phyloP scores from a whole-genome alignment of 2,797 vertebrate species.

The Smutsia temminckii region DNA sequence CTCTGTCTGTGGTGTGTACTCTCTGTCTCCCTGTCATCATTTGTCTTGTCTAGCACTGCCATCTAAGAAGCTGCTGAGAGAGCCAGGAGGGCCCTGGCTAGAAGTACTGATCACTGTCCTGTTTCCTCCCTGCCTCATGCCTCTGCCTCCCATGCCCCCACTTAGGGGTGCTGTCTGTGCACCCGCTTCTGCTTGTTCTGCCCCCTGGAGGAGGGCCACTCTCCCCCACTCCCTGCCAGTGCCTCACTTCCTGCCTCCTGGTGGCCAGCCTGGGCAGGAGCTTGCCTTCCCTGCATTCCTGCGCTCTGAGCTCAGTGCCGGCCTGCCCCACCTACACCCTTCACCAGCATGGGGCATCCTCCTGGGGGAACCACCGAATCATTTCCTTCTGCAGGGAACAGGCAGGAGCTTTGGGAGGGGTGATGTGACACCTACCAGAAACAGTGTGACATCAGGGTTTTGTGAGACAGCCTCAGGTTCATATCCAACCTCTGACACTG shows the following conservation, averaged over 20 bases:
- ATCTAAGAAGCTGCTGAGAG: not conserved
- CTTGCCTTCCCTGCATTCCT: conserved; percentile 74
- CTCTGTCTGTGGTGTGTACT: not conserved
- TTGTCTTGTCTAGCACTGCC: not conserved
- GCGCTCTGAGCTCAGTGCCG: conserved; percentile 74
- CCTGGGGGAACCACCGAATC: conserved; percentile 40
- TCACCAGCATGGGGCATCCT: conserved; percentile 38
- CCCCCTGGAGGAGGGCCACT: not conserved
- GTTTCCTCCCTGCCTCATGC: not conserved
- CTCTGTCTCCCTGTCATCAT: not conserved
- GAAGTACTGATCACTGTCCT: not conserved
- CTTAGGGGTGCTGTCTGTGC: not conserved
- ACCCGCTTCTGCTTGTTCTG: not conserved
- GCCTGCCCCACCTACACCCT: conserved; percentile 65
- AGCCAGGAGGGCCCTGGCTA: not conserved
- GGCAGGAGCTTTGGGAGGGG: conserved; percentile 27
- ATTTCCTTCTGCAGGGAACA: conserved; percentile 63
- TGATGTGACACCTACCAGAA: conserved; percentile 44
- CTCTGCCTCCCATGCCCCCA: not conserved
- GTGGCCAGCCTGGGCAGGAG: conserved; percentile 67
- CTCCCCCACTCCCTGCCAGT: not conserved
- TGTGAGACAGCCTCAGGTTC: conserved; percentile 55
- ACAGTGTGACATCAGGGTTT: conserved; percentile 55
- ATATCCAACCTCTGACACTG: conserved; percentile 27
- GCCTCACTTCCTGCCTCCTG: conserved; percentile 61